Base-by-base conservation (phyloP, 23 tunicate species). In the Oikopleura dioica region DNA sequence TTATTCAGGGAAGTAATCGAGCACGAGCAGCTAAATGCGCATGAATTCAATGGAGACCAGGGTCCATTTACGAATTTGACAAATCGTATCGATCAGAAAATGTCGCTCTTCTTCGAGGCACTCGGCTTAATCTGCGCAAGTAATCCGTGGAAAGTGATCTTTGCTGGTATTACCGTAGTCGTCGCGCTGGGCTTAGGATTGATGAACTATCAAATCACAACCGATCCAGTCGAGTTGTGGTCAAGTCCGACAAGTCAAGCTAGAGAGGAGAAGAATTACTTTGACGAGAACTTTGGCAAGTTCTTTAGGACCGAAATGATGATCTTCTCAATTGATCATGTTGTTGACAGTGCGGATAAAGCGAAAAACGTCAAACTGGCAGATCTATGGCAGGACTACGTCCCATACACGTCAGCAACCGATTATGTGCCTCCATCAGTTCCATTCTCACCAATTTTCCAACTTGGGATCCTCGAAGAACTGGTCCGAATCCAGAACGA, bases 181-280 rank as follows among this genome's bases (percentile, higher is more conserved):
- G 82, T 78, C 37, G 85, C 33, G 1, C 75, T 91, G 78, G 76
- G 80, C 72, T 68, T 82, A 38, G 97, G 97, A 4, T 51, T 85
- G 12, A 72, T 35, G 51, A 79, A 78, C 50, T 38, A 84, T 30
- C 75, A 76, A 23, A 76, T 91, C 16, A 91, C 97, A 5, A 91
- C 92, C 21, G 97, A 91, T 58, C 97, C 97, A 5, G 84, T 91
- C 36, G 95, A 85, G 68, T 72, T 91, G 44, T 91, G 97, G 97
- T 87, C 97, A 1, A 23, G 84, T 0, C 84, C 77, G 34, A 79
- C 78, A 0, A 83, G 89, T 37, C 82, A 82, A 68, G 87, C 85
- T 0, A 79, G 97, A 4, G 38, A 59, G 59, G 97, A 91, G 59
- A 91, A 91, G 51, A 82, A 80, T 37, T 91, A 82, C 51, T 91